Conservation (phyloP, 1,140 invertebrate genomes). For the Macrocentrus cingulum region DNA sequence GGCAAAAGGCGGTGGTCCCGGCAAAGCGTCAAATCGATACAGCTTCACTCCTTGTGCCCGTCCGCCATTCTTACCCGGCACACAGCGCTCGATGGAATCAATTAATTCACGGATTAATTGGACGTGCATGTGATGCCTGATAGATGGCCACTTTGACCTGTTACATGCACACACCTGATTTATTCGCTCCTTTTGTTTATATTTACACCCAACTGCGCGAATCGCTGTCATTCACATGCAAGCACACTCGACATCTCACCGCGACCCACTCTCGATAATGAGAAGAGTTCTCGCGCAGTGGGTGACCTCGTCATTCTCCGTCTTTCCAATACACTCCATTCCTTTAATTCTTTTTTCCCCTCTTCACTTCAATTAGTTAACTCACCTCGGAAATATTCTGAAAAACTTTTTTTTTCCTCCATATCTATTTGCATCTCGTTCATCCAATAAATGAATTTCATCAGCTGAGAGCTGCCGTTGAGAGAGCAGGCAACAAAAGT, state of each 20-base stretch:
- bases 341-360: too few relatives aligned
- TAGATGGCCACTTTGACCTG: conserved; percentile 10
- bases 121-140: not conserved
- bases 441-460: too few relatives aligned
- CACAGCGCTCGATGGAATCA: not conserved
- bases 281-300: conserved; percentile 19
- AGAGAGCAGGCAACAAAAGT: too few relatives aligned
- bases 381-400: too few relatives aligned
- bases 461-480: too few relatives aligned
- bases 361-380: too few relatives aligned
- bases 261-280: conserved; percentile 20
- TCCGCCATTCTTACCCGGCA: conserved; percentile 6
- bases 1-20: conserved; percentile 31
- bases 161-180: conserved; percentile 8
- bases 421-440: too few relatives aligned
- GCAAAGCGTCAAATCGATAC: conserved; percentile 31
- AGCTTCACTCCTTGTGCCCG: conserved; percentile 24
- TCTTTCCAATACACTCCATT: not conserved
- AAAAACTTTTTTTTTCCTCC: too few relatives aligned
- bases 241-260: not conserved
- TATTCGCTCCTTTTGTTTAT: not conserved
- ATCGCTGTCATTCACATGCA: conserved; percentile 11
- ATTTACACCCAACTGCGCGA: not conserved
- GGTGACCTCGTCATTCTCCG: conserved; percentile 24
- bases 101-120: not conserved